phyloP scores from a whole-genome alignment of 2,888 invertebrate genomes.

The Epinotia brunnichana region DNA sequence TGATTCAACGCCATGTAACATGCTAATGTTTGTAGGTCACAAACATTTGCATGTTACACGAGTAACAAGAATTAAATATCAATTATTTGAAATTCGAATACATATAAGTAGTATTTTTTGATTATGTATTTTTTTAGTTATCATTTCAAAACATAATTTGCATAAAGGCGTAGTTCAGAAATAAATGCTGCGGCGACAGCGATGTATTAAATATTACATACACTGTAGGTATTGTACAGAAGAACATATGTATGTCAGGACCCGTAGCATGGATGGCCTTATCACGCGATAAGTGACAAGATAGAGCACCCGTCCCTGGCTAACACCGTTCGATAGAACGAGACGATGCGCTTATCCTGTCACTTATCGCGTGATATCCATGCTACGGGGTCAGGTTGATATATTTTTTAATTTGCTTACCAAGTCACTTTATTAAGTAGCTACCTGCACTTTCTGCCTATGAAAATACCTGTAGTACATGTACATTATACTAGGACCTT shows the following conservation, averaged over 20 bases:
- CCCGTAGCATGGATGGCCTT: too few species aligned
- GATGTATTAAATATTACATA: neutral
- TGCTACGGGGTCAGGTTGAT: neutral
- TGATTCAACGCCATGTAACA: conserved; percentile 4
- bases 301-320: too few species aligned
- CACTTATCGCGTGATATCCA: too few species aligned
- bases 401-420: neutral
- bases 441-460: neutral
- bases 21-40: neutral
- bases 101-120: conserved; percentile 2
- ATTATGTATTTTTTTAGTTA: neutral
- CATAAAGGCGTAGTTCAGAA: neutral
- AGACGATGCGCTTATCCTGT: too few species aligned
- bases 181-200: too few species aligned
- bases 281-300: too few species aligned
- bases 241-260: too few species aligned
- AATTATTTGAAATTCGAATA: neutral
- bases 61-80: neutral
- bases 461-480: neutral
- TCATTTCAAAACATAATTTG: neutral
- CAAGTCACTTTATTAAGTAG: neutral
- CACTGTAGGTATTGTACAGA: neutral
- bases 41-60: neutral
- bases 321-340: too few species aligned
- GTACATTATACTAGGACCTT: too few species aligned